Conservation (phyloP, 2,113 vertebrate species). For the Paramisgurnus dabryanus region DNA sequence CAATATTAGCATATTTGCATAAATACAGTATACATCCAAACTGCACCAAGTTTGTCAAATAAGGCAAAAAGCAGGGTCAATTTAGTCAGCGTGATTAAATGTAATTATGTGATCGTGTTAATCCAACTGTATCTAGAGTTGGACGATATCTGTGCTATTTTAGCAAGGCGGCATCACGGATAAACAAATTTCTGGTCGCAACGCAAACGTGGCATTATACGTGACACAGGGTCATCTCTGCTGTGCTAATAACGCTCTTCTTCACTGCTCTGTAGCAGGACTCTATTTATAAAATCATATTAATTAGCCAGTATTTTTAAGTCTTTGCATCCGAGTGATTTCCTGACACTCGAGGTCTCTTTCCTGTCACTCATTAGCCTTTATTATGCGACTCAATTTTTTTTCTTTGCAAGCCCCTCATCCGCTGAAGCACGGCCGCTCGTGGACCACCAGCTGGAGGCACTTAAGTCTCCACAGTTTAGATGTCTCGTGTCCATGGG, state of each 20-base stretch:
- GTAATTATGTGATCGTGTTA: neutral
- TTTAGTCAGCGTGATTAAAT: constrained; percentile 14
- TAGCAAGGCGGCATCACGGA: neutral
- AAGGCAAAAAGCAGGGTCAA: neutral
- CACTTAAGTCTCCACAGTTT: constrained; percentile 75
- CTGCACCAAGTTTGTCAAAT: too few species aligned
- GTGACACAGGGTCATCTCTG: constrained; percentile 27
- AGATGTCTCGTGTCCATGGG: constrained; percentile 62
- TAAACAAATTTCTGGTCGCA: constrained; percentile 1
- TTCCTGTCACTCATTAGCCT: constrained; percentile 81
- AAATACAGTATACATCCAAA: too few species aligned
- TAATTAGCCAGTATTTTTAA: constrained; percentile 67
- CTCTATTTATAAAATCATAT: constrained; percentile 55
- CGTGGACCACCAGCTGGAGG: constrained; percentile 80
- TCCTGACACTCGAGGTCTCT: constrained; percentile 78
- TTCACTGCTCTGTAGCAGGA: constrained; percentile 15
- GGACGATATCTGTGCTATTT: neutral
- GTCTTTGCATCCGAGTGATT: constrained; percentile 74
- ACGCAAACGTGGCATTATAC: constrained; percentile 20
- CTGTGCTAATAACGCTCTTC: neutral
- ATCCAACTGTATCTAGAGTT: neutral
- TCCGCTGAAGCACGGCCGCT: constrained; percentile 71
- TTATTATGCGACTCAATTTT: constrained; percentile 76
- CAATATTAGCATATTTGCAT: too few species aligned
- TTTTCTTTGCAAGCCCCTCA: constrained; percentile 75